Conservation (phyloP, 2,113 vertebrate species). For the Nyctibius bracteatus region DNA sequence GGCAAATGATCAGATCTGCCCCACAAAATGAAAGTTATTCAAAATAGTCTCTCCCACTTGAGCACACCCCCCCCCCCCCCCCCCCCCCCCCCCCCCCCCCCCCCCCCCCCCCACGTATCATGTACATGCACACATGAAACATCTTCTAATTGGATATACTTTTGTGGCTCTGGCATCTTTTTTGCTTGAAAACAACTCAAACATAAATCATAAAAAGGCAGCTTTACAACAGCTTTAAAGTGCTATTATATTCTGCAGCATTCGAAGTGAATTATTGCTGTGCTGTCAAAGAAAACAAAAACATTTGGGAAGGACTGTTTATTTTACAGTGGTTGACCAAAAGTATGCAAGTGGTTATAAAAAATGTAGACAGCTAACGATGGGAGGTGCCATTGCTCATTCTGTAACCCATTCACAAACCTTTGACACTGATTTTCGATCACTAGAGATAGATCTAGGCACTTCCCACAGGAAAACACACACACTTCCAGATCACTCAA, state of each 20-base stretch:
- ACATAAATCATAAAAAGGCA: conserved; percentile 62
- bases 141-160: neutral
- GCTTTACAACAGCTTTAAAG: conserved; percentile 56
- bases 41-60: neutral
- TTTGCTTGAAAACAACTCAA: conserved; percentile 43
- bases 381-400: conserved; percentile 74
- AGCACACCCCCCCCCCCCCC: neutral
- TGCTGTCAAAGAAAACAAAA: conserved; percentile 82
- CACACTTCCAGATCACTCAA: neutral
- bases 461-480: conserved; percentile 29
- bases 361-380: conserved; percentile 76
- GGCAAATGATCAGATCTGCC: neutral
- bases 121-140: neutral
- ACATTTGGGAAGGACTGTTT: conserved; percentile 83
- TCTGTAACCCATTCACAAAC: conserved; percentile 74
- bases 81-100: no score
- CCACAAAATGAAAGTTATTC: neutral
- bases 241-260: conserved; percentile 61
- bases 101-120: neutral
- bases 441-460: conserved; percentile 2
- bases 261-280: conserved; percentile 77
- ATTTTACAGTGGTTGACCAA: conserved; percentile 85
- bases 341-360: conserved; percentile 80
- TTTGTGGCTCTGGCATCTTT: conserved; percentile 24
- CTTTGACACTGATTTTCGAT: conserved; percentile 57